These are phyloP conservation scores for Orius laevigatus DNA, from an alignment of 1,140 invertebrate species.

Conservation along the genomic window DNA sequence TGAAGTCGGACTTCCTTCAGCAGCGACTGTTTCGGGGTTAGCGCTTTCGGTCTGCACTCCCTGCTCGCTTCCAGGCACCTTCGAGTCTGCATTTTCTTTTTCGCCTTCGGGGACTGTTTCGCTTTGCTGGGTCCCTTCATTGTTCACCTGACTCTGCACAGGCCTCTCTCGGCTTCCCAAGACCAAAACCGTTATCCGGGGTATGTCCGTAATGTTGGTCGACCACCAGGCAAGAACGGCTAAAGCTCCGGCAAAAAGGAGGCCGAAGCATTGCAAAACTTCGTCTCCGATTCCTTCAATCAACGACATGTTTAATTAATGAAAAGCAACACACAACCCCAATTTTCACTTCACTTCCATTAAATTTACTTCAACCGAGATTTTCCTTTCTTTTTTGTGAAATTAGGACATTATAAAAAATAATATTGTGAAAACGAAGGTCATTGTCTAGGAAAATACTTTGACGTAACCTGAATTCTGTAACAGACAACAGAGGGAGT, in stretches of 20 bases:
- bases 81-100: slow-evolving; percentile 12
- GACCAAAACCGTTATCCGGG: slow-evolving; percentile 32
- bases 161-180: slow-evolving; percentile 27
- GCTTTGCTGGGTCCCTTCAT: background rate
- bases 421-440: too few species aligned
- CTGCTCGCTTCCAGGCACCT: background rate
- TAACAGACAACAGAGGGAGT: too few species aligned
- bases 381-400: too few species aligned
- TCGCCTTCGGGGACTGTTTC: background rate
- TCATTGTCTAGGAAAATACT: too few species aligned
- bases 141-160: background rate
- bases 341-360: too few species aligned
- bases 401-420: too few species aligned
- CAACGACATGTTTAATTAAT: slow-evolving; percentile 46
- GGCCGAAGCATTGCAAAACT: slow-evolving; percentile 51
- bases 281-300: slow-evolving; percentile 71
- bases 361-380: too few species aligned
- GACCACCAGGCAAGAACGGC: slow-evolving; percentile 54
- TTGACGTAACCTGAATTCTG: too few species aligned
- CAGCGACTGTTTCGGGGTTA: slow-evolving; percentile 12
- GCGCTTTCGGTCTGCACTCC: background rate
- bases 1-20: slow-evolving; percentile 22
- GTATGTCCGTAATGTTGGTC: slow-evolving; percentile 34
- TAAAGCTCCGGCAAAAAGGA: slow-evolving; percentile 41
- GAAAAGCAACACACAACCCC: too few species aligned